Evolutionary conservation across 2,797 vertebrate genomes (phyloP).

Genomic region (Darevskia mixta): DNA sequence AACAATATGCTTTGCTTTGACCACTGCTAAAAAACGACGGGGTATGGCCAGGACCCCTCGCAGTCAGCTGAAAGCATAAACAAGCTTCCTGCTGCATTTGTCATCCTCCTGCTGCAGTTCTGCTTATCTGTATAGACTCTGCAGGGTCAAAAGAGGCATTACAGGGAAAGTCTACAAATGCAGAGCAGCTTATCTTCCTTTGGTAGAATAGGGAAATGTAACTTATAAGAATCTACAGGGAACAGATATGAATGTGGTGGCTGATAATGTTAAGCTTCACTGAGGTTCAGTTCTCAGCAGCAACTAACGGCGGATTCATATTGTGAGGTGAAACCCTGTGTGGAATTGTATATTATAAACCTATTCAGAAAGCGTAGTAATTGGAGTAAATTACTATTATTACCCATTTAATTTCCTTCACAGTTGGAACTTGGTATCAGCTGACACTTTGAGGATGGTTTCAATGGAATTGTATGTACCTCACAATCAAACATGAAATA

Average conservation of each 20-base stretch:
- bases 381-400: slow-evolving; percentile 34
- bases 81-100: background rate
- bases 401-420: slow-evolving; percentile 34
- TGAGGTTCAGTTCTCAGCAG: slow-evolving; percentile 6
- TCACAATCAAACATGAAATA: slow-evolving; percentile 8
- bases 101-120: background rate
- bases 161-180: background rate
- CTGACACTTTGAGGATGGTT: slow-evolving; percentile 19
- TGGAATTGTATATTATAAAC: slow-evolving; percentile 24
- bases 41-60: background rate
- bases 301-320: background rate
- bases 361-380: slow-evolving; percentile 22
- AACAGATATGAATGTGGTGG: background rate
- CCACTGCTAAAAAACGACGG: background rate
- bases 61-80: background rate
- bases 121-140: background rate
- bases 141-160: background rate
- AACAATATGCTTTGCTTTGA: background rate
- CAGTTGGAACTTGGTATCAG: background rate
- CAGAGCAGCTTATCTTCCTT: background rate
- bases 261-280: slow-evolving; percentile 6
- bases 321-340: background rate
- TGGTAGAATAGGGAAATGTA: background rate
- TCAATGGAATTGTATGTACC: background rate
- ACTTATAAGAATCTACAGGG: background rate